These are phyloP conservation scores for Tenodera sinensis DNA, from an alignment of 2,888 invertebrate genomes.

Conservation along the genomic window DNA sequence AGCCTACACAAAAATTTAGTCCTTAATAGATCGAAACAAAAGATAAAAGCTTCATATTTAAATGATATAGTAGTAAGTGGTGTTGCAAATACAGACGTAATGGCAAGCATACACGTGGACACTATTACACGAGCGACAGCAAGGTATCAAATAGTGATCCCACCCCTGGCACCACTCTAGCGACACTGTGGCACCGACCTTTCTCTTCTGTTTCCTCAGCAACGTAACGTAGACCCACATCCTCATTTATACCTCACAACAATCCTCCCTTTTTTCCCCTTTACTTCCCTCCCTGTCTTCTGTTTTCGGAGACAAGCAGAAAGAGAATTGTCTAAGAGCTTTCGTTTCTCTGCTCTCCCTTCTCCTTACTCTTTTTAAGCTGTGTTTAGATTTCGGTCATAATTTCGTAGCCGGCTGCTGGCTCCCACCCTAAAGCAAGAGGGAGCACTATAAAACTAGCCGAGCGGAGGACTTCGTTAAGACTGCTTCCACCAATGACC, in stretches of 20 bases:
- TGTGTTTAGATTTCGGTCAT: slow-evolving; percentile 1
- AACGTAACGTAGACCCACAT: neutral
- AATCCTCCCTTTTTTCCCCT: neutral
- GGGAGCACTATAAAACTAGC: neutral
- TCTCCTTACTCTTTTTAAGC: neutral
- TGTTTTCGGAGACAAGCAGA: neutral
- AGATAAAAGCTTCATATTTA: no score
- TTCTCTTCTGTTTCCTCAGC: neutral
- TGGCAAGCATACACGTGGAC: no score
- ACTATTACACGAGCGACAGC: no score
- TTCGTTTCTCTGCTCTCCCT: neutral
- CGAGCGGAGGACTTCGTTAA: neutral
- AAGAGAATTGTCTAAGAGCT: neutral
- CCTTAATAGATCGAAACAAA: no score
- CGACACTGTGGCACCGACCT: neutral
- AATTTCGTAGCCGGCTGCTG: neutral
- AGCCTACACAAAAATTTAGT: no score
- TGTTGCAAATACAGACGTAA: no score
- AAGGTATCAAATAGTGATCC: neutral
- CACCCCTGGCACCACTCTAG: neutral
- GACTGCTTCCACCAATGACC: neutral
- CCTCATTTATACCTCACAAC: neutral
- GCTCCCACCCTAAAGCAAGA: neutral
- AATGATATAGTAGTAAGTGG: no score
- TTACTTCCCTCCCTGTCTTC: neutral